phyloP scores from a whole-genome alignment of 2,797 vertebrate species.

The Myiotriccus ornatus region DNA sequence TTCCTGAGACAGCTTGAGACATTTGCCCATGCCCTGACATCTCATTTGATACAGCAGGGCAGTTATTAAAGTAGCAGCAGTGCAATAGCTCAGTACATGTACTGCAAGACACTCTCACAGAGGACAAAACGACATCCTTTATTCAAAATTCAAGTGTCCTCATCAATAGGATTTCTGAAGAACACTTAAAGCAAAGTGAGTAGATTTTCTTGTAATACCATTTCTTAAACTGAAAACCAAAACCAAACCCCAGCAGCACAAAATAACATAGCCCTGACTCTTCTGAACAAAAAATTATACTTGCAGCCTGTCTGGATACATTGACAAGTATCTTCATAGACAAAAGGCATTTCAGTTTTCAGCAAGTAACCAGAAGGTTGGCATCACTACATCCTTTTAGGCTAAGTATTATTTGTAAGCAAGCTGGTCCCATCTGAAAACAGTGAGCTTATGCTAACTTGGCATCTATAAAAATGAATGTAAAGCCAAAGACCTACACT shows the following conservation, averaged over 20 bases:
- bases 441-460: not conserved
- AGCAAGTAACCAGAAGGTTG: not conserved
- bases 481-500: not conserved
- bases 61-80: not conserved
- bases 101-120: accelerated
- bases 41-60: not conserved
- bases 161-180: not conserved
- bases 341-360: not conserved
- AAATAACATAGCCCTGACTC: not conserved
- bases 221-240: not conserved
- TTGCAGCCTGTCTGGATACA: not conserved
- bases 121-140: not conserved
- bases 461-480: not conserved
- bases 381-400: not conserved
- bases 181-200: not conserved
- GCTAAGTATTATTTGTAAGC: not conserved
- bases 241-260: not conserved
- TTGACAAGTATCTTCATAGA: not conserved
- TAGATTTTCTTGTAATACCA: not conserved
- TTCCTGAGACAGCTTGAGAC: not conserved
- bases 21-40: not conserved
- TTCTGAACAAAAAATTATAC: not conserved
- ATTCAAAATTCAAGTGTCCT: not conserved
- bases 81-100: not conserved
- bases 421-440: not conserved